These are phyloP conservation scores for Zaprionus ornatus DNA, from an alignment of 1,140 invertebrate genomes.

Conservation along the genomic window DNA sequence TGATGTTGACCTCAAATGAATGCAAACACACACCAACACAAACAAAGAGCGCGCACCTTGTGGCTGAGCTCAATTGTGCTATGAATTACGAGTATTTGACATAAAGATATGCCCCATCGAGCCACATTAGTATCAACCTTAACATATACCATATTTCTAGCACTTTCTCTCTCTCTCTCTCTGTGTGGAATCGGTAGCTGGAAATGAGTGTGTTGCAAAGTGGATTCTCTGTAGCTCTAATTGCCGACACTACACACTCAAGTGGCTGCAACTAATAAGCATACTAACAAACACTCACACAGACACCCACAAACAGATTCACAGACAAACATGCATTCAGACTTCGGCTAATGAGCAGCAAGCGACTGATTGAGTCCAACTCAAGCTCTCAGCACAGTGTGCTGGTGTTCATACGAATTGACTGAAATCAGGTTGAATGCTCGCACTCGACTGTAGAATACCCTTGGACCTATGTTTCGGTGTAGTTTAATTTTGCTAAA, in stretches of 20 bases:
- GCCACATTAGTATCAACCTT: conserved; percentile 14
- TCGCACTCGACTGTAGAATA: too few relatives aligned
- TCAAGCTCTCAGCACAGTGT: conserved; percentile 17
- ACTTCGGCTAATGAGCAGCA: conserved; percentile 10
- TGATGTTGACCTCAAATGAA: conserved; percentile 71
- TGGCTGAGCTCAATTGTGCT: conserved; percentile 21
- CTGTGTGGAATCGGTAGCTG: neutral
- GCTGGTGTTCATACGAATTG: neutral
- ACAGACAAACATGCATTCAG: neutral
- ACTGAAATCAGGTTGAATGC: neutral
- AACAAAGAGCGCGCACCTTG: conserved; percentile 13
- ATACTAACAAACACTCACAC: conserved; percentile 25
- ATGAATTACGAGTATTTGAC: conserved; percentile 1
- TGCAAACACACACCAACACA: conserved; percentile 3
- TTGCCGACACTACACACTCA: conserved; percentile 17
- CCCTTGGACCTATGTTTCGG: too few relatives aligned
- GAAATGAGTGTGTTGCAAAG: conserved; percentile 6
- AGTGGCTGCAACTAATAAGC: conserved; percentile 55
- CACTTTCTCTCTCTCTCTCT: neutral
- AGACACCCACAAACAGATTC: neutral
- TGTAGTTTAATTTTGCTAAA: too few relatives aligned
- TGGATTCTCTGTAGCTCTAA: conserved; percentile 12
- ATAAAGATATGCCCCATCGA: conserved; percentile 6
- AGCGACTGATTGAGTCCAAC: neutral
- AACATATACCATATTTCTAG: neutral